Evolutionary conservation across 1,140 invertebrate genomes (phyloP).

Genomic region (Drosophila dunni): DNA sequence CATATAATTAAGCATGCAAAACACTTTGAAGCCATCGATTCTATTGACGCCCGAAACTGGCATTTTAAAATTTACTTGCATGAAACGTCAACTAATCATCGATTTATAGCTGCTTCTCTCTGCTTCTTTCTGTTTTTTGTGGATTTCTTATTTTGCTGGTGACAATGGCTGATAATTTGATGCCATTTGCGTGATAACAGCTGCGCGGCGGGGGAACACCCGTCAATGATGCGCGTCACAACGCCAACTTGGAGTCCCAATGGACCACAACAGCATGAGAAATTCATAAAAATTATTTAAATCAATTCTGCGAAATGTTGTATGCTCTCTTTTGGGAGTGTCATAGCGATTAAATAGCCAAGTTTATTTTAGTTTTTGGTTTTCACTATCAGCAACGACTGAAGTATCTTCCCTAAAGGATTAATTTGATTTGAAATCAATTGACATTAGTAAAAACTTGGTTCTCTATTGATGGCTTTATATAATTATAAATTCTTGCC

Average conservation of each 20-base stretch:
- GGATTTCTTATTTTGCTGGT: slow-evolving; percentile 14
- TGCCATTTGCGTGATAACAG: slow-evolving; percentile 18
- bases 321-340: slow-evolving; percentile 1
- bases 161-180: slow-evolving; percentile 32
- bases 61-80: slow-evolving; percentile 30
- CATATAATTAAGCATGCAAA: slow-evolving; percentile 78
- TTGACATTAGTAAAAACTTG: too few relatives aligned
- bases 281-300: slow-evolving; percentile 1
- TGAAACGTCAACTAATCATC: slow-evolving; percentile 7
- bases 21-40: slow-evolving; percentile 51
- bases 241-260: slow-evolving; percentile 1
- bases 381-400: too few relatives aligned
- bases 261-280: background rate
- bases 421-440: too few relatives aligned
- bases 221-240: slow-evolving; percentile 27
- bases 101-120: background rate
- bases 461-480: too few relatives aligned
- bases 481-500: too few relatives aligned
- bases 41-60: slow-evolving; percentile 55
- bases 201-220: slow-evolving; percentile 34
- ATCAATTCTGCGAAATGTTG: slow-evolving; percentile 8
- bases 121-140: background rate
- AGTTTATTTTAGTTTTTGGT: too few relatives aligned
- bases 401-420: too few relatives aligned
- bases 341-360: background rate